Evolutionary conservation across 2,888 invertebrate genomes (phyloP).

Genomic region (Venusia cambrica): DNA sequence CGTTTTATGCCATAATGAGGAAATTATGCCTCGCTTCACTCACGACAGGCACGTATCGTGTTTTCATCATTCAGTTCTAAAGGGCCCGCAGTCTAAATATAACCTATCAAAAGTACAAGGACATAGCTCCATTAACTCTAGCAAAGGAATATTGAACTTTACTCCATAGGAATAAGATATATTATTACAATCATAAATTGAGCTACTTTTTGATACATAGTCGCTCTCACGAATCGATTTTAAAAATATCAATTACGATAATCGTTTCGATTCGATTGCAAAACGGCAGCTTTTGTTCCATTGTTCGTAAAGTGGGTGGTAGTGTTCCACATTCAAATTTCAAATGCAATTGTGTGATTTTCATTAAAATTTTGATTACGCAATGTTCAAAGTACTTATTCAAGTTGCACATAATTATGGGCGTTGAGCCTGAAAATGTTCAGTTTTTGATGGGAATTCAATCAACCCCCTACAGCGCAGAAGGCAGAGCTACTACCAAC

Average conservation of each 20-base stretch:
- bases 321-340: constrained; percentile 40
- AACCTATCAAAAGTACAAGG: constrained; percentile 9
- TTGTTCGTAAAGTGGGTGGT: constrained; percentile 41
- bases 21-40: constrained; percentile 53
- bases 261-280: constrained; percentile 46
- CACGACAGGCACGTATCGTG: constrained; percentile 45
- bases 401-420: not conserved
- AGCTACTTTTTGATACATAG: constrained; percentile 6
- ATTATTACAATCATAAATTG: constrained; percentile 6
- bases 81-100: constrained; percentile 31
- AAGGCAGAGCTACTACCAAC: no score
- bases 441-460: no score
- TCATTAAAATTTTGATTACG: constrained; percentile 14
- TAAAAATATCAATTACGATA: constrained; percentile 43
- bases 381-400: constrained; percentile 1
- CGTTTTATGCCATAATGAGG: constrained; percentile 59
- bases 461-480: no score
- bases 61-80: constrained; percentile 56
- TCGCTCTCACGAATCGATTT: constrained; percentile 32
- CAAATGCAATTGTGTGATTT: constrained; percentile 28
- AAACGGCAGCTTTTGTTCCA: constrained; percentile 44
- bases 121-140: constrained; percentile 1
- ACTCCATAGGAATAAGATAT: constrained; percentile 3
- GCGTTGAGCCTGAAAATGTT: no score
- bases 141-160: constrained; percentile 9